Evolutionary conservation across 2,888 invertebrate species (phyloP).

Genomic region (Calameuta pallipes): DNA sequence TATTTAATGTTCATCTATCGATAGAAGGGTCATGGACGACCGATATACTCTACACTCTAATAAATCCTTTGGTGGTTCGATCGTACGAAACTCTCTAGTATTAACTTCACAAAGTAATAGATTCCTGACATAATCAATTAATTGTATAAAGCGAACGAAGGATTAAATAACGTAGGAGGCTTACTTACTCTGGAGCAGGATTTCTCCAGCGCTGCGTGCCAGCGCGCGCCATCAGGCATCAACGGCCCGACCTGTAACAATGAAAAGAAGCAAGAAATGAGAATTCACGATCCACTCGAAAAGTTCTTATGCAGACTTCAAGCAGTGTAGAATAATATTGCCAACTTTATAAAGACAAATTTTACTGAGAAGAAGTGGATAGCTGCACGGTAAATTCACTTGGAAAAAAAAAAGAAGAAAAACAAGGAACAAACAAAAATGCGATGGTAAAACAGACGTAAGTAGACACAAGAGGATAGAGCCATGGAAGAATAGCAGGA

Average conservation of each 20-base stretch:
- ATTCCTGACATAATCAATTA: background rate
- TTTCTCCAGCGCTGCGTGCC: conserved; percentile 82
- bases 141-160: background rate
- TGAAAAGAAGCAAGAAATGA: conserved; percentile 15
- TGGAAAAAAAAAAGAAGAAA: background rate
- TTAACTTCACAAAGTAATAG: background rate
- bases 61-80: background rate
- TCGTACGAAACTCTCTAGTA: background rate
- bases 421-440: background rate
- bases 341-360: background rate
- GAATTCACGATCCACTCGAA: conserved; percentile 2
- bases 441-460: background rate
- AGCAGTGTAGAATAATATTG: background rate
- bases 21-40: background rate
- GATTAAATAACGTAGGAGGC: conserved; percentile 4
- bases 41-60: background rate
- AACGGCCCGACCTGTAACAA: conserved; percentile 72
- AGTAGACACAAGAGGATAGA: background rate
- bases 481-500: background rate
- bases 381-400: background rate
- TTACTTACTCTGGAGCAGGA: conserved; percentile 80
- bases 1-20: background rate
- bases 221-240: conserved; percentile 77
- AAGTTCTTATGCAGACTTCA: background rate
- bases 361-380: background rate